phyloP scores from a whole-genome alignment of 2,888 invertebrate species.

The Listrodromus nycthemerus region DNA sequence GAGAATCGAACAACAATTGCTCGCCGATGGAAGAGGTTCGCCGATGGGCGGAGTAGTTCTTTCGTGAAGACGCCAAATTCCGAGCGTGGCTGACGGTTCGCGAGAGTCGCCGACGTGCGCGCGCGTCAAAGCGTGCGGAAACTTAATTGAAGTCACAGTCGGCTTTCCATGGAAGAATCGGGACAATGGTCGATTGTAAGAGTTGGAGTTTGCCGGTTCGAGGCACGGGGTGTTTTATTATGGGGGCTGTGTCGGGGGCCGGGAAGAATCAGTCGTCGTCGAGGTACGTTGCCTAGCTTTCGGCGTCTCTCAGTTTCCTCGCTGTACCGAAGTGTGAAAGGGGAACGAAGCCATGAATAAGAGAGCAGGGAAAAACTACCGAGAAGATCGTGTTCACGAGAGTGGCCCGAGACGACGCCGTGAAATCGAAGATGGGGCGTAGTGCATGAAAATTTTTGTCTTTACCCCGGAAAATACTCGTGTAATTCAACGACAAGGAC shows the following conservation, averaged over 20 bases:
- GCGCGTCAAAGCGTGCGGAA: conserved; percentile 77
- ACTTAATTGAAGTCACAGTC: conserved; percentile 82
- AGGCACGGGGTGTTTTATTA: conserved; percentile 83
- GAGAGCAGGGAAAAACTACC: conserved; percentile 36
- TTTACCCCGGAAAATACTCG: conserved; percentile 62
- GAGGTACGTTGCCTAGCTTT: conserved; percentile 23
- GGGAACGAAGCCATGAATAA: conserved; percentile 42
- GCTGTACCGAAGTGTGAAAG: conserved; percentile 15
- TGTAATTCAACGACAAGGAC: conserved; percentile 63
- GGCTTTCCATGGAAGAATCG: conserved; percentile 75
- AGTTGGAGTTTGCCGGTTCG: conserved; percentile 61
- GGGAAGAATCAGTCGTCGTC: conserved; percentile 60
- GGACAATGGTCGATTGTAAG: conserved; percentile 80
- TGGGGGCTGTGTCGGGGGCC: conserved; percentile 75
- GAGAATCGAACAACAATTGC: conserved; percentile 71
- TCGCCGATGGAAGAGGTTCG: conserved; percentile 45
- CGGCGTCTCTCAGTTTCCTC: conserved; percentile 22
- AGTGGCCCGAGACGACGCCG: conserved; percentile 55
- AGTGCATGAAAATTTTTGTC: conserved; percentile 68
- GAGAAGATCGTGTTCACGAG: conserved; percentile 66
- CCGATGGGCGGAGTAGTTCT: conserved; percentile 75
- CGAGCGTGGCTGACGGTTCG: conserved; percentile 21
- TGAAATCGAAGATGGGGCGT: conserved; percentile 75
- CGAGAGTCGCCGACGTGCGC: conserved; percentile 57
- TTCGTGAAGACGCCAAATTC: conserved; percentile 50